Conservation (phyloP, 1,140 invertebrate species). For the Drosophila sechellia region DNA sequence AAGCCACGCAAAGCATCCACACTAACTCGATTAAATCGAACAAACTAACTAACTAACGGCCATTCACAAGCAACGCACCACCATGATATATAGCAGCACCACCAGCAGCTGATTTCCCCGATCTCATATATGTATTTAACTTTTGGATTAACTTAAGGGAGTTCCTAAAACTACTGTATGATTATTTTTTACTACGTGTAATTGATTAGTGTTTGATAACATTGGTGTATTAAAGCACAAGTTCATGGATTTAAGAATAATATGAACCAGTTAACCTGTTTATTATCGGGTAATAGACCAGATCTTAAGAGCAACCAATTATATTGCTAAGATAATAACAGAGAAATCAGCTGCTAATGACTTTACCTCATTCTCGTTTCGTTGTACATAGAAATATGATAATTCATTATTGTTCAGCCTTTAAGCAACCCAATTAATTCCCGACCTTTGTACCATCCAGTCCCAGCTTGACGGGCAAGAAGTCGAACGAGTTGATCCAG, state of each 20-base stretch:
- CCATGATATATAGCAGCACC: slow-evolving; percentile 24
- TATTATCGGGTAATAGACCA: too few relatives aligned
- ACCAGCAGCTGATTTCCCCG: neutral
- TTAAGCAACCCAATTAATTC: neutral
- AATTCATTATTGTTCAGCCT: neutral
- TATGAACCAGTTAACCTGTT: too few relatives aligned
- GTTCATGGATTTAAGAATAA: too few relatives aligned
- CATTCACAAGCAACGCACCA: slow-evolving; percentile 34
- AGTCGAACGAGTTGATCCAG: slow-evolving; percentile 94
- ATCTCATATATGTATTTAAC: neutral
- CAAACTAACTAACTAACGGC: slow-evolving; percentile 7
- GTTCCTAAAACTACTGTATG: neutral
- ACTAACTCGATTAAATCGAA: slow-evolving; percentile 1
- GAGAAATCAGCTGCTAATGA: slow-evolving; percentile 5
- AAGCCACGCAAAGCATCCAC: slow-evolving; percentile 42
- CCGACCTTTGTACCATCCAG: slow-evolving; percentile 84
- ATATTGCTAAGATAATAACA: neutral
- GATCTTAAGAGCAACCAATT: too few relatives aligned
- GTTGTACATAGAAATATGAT: neutral
- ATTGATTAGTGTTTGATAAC: too few relatives aligned
- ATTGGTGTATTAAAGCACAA: too few relatives aligned
- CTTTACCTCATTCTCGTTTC: slow-evolving; percentile 14
- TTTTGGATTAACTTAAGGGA: neutral
- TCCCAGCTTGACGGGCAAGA: slow-evolving; percentile 92
- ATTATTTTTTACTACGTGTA: too few relatives aligned